Evolutionary conservation across 2,113 vertebrate genomes (phyloP).

Genomic region (Ranitomeya variabilis): DNA sequence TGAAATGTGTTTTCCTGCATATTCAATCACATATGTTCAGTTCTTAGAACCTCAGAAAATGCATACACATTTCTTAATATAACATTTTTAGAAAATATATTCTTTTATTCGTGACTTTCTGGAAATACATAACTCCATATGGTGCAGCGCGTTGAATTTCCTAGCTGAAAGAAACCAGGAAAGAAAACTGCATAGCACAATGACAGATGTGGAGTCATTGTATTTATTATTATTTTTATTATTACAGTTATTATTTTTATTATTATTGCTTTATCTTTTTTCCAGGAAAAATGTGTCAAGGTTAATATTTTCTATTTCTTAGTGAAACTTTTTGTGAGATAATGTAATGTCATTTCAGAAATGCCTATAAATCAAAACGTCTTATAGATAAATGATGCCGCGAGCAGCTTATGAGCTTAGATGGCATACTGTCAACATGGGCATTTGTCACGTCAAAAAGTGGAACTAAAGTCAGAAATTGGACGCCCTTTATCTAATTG

Average conservation of each 20-base stretch:
- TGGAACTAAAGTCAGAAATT: conserved; percentile 36
- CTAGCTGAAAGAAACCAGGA: neutral
- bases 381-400: conserved; percentile 51
- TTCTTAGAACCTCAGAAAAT: too few species aligned
- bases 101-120: neutral
- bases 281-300: conserved; percentile 28
- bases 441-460: conserved; percentile 56
- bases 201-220: neutral
- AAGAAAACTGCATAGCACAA: neutral
- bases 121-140: neutral
- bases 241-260: conserved; percentile 19
- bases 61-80: too few species aligned
- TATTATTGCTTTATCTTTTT: conserved; percentile 20
- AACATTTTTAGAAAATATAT: too few species aligned
- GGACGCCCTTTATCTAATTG: conserved; percentile 55
- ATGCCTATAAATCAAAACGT: conserved; percentile 56
- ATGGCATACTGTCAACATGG: conserved; percentile 52
- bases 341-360: conserved; percentile 48
- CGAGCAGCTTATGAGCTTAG: conserved; percentile 50
- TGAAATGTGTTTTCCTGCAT: too few species aligned
- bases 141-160: neutral
- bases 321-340: conserved; percentile 38
- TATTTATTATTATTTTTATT: neutral
- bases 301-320: conserved; percentile 48
- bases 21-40: too few species aligned